A percentile compares a stretch with the other conserved stretches of the same genome.
phyloP scores from a whole-genome alignment of 1,140 invertebrate species.

The Microplitis mediator region DNA sequence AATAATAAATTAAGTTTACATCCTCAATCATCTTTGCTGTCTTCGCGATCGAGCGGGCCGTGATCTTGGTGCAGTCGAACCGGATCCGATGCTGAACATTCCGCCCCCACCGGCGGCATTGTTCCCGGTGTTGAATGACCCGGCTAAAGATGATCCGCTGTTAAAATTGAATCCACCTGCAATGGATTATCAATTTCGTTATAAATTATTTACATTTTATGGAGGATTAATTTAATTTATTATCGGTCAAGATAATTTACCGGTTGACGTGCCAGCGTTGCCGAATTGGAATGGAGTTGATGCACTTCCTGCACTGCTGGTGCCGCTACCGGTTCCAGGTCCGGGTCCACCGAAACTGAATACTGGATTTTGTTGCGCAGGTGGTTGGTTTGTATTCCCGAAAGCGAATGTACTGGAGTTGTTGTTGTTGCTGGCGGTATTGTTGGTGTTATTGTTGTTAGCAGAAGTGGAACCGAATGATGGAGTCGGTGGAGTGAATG shows the following conservation, averaged over 20 bases:
- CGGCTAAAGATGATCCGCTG: constrained; percentile 37
- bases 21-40: constrained; percentile 59
- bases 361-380: constrained; percentile 14
- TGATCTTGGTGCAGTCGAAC: constrained; percentile 53
- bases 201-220: neutral
- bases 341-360: constrained; percentile 35
- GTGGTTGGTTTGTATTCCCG: constrained; percentile 28
- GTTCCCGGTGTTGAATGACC: constrained; percentile 25
- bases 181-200: constrained; percentile 24
- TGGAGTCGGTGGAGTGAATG: neutral
- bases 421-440: neutral
- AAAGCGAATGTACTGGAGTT: constrained; percentile 37
- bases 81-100: constrained; percentile 61
- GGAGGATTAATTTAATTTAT: constrained; percentile 16
- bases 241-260: constrained; percentile 27
- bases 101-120: neutral
- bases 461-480: neutral
- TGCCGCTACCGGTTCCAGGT: constrained; percentile 4
- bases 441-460: neutral
- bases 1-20: constrained; percentile 42
- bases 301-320: constrained; percentile 13
- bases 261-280: constrained; percentile 40
- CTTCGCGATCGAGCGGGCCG: constrained; percentile 43
- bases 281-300: constrained; percentile 52
- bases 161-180: constrained; percentile 50